Evolutionary conservation across 2,113 vertebrate species (phyloP).

Genomic region (Mastomys natalensis): DNA sequence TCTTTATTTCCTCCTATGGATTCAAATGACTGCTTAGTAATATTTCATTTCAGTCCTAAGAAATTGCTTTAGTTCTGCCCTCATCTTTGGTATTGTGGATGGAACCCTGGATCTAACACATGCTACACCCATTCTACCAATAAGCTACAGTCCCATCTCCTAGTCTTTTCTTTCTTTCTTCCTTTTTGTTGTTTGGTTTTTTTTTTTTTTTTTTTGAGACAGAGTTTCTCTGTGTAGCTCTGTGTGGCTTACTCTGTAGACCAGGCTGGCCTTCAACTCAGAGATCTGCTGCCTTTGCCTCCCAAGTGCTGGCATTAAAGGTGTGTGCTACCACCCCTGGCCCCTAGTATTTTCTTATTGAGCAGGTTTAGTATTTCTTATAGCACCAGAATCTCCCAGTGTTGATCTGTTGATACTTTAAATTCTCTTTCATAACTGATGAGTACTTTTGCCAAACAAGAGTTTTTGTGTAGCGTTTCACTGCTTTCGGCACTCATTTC

Average conservation of each 20-base stretch:
- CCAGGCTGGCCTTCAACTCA: neutral
- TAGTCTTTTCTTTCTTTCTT: neutral
- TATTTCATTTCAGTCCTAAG: slow-evolving; percentile 4
- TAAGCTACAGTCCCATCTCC: neutral
- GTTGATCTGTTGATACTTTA: slow-evolving; percentile 25
- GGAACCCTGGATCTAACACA: neutral
- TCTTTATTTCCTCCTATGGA: slow-evolving; percentile 17
- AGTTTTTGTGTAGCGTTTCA: neutral
- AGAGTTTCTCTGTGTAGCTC: neutral
- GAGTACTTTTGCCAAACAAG: slow-evolving; percentile 26
- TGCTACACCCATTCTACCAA: neutral
- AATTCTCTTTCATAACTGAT: slow-evolving; percentile 38
- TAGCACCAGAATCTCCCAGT: neutral
- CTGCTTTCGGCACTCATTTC: neutral
- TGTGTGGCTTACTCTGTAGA: neutral
- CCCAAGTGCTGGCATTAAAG: neutral
- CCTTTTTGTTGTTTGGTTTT: neutral
- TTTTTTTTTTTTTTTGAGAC: neutral
- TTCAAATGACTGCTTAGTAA: slow-evolving; percentile 18
- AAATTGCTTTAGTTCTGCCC: neutral
- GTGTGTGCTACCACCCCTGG: neutral
- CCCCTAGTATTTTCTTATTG: neutral
- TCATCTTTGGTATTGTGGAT: neutral
- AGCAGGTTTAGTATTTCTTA: slow-evolving; percentile 5
- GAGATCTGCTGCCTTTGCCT: neutral